Evolutionary conservation across 1,140 invertebrate species (phyloP).

Genomic region (Sipha flava): DNA sequence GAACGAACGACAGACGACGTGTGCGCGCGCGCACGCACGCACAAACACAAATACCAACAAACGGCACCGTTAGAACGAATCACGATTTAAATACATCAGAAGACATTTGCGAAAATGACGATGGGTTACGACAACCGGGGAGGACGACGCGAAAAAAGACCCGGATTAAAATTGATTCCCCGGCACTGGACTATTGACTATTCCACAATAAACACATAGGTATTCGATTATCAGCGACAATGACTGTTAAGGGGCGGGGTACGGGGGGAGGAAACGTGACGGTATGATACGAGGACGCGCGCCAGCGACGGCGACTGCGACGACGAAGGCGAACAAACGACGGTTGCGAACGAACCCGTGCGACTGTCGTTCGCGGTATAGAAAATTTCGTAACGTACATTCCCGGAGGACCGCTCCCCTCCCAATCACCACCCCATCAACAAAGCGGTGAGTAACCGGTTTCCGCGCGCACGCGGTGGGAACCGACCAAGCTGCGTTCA

Average conservation of each 20-base stretch:
- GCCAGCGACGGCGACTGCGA: background rate
- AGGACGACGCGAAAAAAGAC: too few relatives aligned
- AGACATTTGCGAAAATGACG: background rate
- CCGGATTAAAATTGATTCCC: too few relatives aligned
- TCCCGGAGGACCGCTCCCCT: background rate
- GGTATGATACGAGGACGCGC: background rate
- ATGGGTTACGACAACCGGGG: too few relatives aligned
- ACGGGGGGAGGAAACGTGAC: background rate
- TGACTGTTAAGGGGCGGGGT: background rate
- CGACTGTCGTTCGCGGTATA: background rate
- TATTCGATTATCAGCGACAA: background rate
- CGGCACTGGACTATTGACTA: too few relatives aligned
- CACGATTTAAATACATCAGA: slow-evolving; percentile 18
- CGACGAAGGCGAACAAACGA: background rate
- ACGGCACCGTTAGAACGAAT: background rate
- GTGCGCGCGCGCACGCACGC: background rate
- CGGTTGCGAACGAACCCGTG: slow-evolving; percentile 2
- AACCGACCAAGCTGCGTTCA: slow-evolving; percentile 11
- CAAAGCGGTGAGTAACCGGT: slow-evolving; percentile 1
- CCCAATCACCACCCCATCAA: background rate
- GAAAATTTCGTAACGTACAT: slow-evolving; percentile 31
- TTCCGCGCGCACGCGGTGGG: slow-evolving; percentile 15
- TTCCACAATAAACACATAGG: too few relatives aligned
- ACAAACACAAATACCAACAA: background rate
- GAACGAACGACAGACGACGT: background rate